Base-by-base conservation (phyloP, 2,113 vertebrate species). In the Oreochromis tanganicae region DNA sequence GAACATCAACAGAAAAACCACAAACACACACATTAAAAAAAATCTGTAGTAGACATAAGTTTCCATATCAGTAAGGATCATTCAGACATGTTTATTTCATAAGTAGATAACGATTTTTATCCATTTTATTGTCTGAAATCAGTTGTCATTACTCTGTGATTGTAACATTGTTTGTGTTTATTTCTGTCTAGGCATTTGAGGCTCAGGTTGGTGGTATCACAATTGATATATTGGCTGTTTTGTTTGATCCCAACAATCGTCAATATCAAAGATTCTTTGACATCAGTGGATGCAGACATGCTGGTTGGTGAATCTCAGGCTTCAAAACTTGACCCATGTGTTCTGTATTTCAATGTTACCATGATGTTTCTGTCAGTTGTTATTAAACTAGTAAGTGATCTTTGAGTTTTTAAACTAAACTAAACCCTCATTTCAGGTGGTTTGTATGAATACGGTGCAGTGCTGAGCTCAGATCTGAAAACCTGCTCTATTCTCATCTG, bases 401-500 rank as follows among this genome's bases (percentile, higher is more conserved):
- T 57, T 27, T 13, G 24, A 43, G n/a, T 48, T 82, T 16, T n/a
- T 8, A 17, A 57, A 57, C 55, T 27, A 27, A 0, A 13, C 12
- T 16, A 46, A 46, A 8, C 5, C 4, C 43, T 24, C 10, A 17
- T 57, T 57, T 3, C 85, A 87, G 81, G 81, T 27, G 12, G 21
- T 41, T 3, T 63, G 9, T 46, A 46, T 36, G 17, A 27, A 10
- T 19, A 36, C 2, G 81, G 85, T 9, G 6, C n/a, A 9, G 16
- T 41, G 10, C 27, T 86, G 21, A 46, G 9, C 2, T 87, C 71
- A 27, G 14, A 50, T 46, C 86, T 73, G 17, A 12, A 36, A 66
- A 83, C 68, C 36, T 87, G 86, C 43, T 4, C 11, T 4, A 55
- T 2, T 34, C 21, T 87, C 46, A 87, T 5, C 68, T 87, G 86